Base-by-base conservation (phyloP, 2,888 invertebrate species). In the Phania funesta region DNA sequence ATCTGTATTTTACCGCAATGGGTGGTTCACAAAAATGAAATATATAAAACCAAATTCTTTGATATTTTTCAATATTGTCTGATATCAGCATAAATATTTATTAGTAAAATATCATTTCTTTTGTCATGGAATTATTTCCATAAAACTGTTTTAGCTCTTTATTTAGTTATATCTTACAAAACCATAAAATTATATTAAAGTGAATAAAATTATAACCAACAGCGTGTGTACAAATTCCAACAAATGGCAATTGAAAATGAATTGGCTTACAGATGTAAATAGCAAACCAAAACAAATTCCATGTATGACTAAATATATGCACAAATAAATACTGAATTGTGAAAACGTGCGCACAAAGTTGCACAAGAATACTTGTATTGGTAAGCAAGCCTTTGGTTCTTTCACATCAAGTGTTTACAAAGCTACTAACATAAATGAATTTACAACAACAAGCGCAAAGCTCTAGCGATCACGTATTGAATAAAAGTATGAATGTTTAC, bases 161-260 rank as follows among this genome's bases (percentile, higher is more conserved):
- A n/a, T n/a, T n/a, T n/a, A n/a, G n/a, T n/a, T n/a, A n/a, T n/a
- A n/a, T n/a, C n/a, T n/a, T n/a, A n/a, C n/a, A n/a, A n/a, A n/a
- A n/a, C n/a, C n/a, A n/a, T n/a, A n/a, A n/a, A n/a, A n/a, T n/a
- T n/a, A n/a, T n/a, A n/a, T n/a, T n/a, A n/a, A n/a, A n/a, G n/a
- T n/a, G n/a, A n/a, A n/a, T n/a, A n/a, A n/a, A n/a, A n/a, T n/a
- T n/a, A n/a, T 16, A 11, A 35, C 13, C 22, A 32, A 22, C 24
- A 7, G 32, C 56, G 41, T 65, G n/a, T 58, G 52, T 11, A 50
- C 32, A 65, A 78, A 50, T 65, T 78, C 56, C 64, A 41, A 29
- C 32, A 68, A 44, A 65, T 50, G 50, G 64, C 65, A 71, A 58
- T 64, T 64, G 70, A 71, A 78, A 64, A 48, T 56, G 70, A 77